Conservation (phyloP, 2,888 invertebrate genomes). For the Ptychoptera albimana region DNA sequence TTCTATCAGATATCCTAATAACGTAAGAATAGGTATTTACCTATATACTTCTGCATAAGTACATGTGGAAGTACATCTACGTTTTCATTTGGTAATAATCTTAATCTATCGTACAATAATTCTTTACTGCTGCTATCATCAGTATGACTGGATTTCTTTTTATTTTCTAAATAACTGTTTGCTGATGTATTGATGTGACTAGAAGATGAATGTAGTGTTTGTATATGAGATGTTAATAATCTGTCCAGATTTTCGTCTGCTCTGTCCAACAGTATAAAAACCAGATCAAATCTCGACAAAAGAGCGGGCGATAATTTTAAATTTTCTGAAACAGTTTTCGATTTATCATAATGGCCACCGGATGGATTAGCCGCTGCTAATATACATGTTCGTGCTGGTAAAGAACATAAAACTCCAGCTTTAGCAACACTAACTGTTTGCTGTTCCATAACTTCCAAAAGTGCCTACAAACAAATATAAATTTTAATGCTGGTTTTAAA, state of each 20-base stretch:
- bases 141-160: too few relatives aligned
- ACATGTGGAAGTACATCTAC: conserved; percentile 58
- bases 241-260: conserved; percentile 44
- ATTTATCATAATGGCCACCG: conserved; percentile 74
- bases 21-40: conserved; percentile 8
- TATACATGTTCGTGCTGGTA: conserved; percentile 71
- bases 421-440: conserved; percentile 81
- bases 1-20: too few relatives aligned
- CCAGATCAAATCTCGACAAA: conserved; percentile 81
- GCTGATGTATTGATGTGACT: conserved; percentile 16
- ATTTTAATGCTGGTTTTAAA: not conserved
- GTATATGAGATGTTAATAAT: conserved; percentile 43
- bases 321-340: conserved; percentile 80
- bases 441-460: conserved; percentile 92
- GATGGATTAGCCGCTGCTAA: conserved; percentile 88
- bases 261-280: conserved; percentile 77
- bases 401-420: conserved; percentile 67
- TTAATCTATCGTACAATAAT: conserved; percentile 11
- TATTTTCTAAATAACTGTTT: conserved; percentile 12
- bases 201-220: conserved; percentile 43
- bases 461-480: conserved; percentile 29
- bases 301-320: conserved; percentile 72
- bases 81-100: conserved; percentile 38
- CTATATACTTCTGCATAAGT: conserved; percentile 72
- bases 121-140: too few relatives aligned